These are phyloP conservation scores for Cyphomyrus discorhynchus DNA, from an alignment of 2,113 vertebrate genomes.

Conservation along the genomic window DNA sequence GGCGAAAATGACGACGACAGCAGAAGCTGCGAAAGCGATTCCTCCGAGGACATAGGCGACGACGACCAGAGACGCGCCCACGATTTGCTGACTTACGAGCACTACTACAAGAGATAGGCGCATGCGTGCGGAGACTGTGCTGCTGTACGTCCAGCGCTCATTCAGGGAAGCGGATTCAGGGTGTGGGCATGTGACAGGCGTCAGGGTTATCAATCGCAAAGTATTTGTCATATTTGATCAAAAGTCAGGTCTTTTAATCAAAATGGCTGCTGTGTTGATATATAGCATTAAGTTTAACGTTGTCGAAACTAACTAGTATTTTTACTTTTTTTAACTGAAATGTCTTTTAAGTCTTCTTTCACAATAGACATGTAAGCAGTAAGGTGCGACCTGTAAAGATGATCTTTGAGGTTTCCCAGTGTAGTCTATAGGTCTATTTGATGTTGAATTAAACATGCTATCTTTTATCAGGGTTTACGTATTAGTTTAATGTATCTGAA, in stretches of 20 bases:
- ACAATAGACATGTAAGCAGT: not conserved
- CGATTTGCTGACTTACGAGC: not conserved
- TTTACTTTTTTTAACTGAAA: not conserved
- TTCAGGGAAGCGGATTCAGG: not conserved
- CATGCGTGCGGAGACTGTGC: not conserved
- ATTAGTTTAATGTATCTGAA: not conserved
- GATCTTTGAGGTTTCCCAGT: not conserved
- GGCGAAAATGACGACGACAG: not conserved
- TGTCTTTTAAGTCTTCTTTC: not conserved
- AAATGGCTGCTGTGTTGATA: conserved; percentile 1
- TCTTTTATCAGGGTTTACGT: not conserved
- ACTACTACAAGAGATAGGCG: not conserved
- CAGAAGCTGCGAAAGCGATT: conserved; percentile 14
- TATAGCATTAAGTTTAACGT: not conserved
- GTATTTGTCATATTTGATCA: not conserved
- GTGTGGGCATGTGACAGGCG: not conserved
- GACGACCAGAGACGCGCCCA: not conserved
- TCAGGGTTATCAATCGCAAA: not conserved
- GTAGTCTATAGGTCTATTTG: not conserved
- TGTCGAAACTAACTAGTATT: not conserved
- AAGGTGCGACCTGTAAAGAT: not conserved
- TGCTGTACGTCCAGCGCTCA: not conserved
- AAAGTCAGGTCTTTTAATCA: not conserved
- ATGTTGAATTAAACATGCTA: not conserved
- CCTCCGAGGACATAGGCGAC: conserved; percentile 4